phyloP scores from a whole-genome alignment of 2,888 invertebrate species.

The Rhagonycha lutea region DNA sequence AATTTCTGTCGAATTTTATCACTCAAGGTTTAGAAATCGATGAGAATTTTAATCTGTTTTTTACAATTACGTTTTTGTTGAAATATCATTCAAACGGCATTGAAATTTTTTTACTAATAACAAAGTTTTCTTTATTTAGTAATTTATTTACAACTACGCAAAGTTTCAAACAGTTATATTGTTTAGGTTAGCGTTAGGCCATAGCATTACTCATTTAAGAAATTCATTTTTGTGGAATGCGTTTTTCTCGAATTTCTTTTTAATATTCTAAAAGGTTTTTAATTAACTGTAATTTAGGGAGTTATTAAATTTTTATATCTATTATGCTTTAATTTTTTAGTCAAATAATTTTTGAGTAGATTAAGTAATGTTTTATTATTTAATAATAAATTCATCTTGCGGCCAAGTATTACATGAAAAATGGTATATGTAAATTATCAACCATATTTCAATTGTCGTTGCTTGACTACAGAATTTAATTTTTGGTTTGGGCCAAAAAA shows the following conservation, averaged over 20 bases:
- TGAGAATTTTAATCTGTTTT: background rate
- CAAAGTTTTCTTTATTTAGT: background rate
- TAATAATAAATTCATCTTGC: background rate
- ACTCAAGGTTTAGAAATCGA: background rate
- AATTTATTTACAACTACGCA: background rate
- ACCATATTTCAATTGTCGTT: background rate
- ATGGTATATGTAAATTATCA: background rate
- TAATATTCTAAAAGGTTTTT: background rate
- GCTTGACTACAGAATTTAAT: background rate
- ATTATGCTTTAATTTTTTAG: background rate
- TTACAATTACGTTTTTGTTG: background rate
- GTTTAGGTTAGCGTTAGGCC: background rate
- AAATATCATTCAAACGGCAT: background rate
- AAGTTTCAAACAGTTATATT: background rate
- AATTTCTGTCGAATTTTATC: background rate
- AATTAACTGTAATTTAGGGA: background rate
- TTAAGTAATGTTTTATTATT: background rate
- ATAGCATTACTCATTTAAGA: background rate
- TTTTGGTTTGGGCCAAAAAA: background rate
- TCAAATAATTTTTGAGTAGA: background rate
- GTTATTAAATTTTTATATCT: background rate
- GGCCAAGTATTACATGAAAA: background rate
- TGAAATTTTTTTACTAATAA: background rate
- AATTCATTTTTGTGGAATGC: background rate
- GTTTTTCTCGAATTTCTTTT: background rate